Base-by-base conservation (phyloP, 2,888 invertebrate species). In the Hesperia comma region DNA sequence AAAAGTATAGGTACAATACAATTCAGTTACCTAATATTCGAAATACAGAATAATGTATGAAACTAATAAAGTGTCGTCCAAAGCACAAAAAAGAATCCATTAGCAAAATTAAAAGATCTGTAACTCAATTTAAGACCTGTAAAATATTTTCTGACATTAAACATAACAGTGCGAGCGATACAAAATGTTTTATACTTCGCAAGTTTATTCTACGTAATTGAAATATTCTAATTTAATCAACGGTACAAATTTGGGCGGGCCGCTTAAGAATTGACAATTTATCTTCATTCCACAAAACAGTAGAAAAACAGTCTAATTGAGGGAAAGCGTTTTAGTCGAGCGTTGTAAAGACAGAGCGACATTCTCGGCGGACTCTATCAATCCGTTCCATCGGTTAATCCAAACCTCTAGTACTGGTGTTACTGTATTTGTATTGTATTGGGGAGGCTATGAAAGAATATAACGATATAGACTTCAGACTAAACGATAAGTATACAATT, bases 171-270 rank as follows among this genome's bases (percentile, higher is more conserved):
- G 8, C 14, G 15, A 17, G 17, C 5, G n/a, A 46, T 46, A 46
- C 7, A 49, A 49, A 49, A 49, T 49, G 7, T 43, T 14, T n/a
- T 14, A 10, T 7, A 3, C 15, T 12, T 19, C 19, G 49, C 49
- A n/a, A 19, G 49, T 49, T 49, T 10, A 8, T 12, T 61, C n/a
- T 51, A 37, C 61, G 7, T 40, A 61, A 61, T 61, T 51, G 61
- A 61, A 51, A 37, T 61, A 61, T 57, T 57, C 57, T 57, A 57
- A 57, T 57, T 41, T 57, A 57, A 57, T 57, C 57, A 57, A 57
- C 21, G 26, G 19, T 21, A 56, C 56, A 56, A 17, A 40, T 56
- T 56, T 40, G 40, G 40, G 37, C 56, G 37, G 8, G 12, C n/a
- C 14, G 41, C 26, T n/a, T 41, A 41, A 57, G 57, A 57, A 57